A percentile compares a stretch with the other conserved stretches of the same genome.
These are phyloP conservation scores for Micromys minutus DNA, from an alignment of 2,113 vertebrate genomes.

Conservation along the genomic window DNA sequence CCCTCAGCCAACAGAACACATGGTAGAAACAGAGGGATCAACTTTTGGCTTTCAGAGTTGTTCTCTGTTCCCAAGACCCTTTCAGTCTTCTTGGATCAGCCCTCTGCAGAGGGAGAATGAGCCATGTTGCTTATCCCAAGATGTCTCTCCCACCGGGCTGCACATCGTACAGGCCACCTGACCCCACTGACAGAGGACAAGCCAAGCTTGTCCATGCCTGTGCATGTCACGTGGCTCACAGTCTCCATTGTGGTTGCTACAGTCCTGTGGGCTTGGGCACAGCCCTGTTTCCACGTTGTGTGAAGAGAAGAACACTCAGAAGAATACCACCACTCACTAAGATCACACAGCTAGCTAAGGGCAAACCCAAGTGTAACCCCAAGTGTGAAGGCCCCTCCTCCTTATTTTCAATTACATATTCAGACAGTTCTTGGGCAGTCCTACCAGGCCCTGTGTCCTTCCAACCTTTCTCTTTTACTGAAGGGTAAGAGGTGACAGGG, in stretches of 20 bases:
- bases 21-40: too few relatives aligned
- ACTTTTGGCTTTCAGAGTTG: not conserved
- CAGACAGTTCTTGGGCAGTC: slow-evolving; percentile 27
- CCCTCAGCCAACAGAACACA: not conserved
- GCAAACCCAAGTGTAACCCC: not conserved
- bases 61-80: not conserved
- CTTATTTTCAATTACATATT: not conserved
- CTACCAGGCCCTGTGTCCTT: not conserved
- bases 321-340: not conserved
- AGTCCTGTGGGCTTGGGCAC: not conserved
- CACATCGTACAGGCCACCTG: too few relatives aligned
- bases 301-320: not conserved
- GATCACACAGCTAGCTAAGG: not conserved
- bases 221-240: not conserved
- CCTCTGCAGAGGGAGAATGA: too few relatives aligned
- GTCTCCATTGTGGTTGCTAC: not conserved
- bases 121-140: not conserved
- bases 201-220: not conserved
- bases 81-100: not conserved
- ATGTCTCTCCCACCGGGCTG: not conserved
- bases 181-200: not conserved
- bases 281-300: not conserved
- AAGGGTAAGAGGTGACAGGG: not conserved
- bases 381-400: not conserved
- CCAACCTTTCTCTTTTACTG: slow-evolving; percentile 29